These are phyloP conservation scores for Bombus confusus DNA, from an alignment of 1,140 invertebrate species.

Conservation along the genomic window DNA sequence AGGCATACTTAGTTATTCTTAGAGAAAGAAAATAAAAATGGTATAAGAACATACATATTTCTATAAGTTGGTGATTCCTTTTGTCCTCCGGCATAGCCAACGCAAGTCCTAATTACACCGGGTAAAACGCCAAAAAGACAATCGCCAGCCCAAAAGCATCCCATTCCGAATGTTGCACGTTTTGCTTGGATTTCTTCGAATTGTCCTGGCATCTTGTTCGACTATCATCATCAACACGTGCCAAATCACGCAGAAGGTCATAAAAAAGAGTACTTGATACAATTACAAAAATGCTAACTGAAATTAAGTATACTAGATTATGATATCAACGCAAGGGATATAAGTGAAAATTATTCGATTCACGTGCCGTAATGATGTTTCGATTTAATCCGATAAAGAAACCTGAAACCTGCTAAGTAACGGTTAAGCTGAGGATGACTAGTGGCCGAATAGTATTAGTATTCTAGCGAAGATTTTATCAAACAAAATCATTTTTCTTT, in stretches of 20 bases:
- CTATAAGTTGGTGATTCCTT: conserved; percentile 92
- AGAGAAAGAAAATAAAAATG: neutral
- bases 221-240: conserved; percentile 14
- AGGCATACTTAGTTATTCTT: neutral
- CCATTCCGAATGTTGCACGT: conserved; percentile 95
- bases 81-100: conserved; percentile 96
- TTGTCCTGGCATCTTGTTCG: conserved; percentile 77
- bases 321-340: neutral
- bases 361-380: neutral
- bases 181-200: conserved; percentile 79
- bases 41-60: conserved; percentile 87
- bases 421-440: neutral
- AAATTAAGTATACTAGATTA: neutral
- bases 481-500: neutral
- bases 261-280: neutral
- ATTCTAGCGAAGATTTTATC: neutral
- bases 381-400: conserved; percentile 29
- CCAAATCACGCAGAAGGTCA: conserved; percentile 3
- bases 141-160: conserved; percentile 98
- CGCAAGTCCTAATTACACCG: conserved; percentile 94
- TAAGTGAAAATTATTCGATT: neutral
- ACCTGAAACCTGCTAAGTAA: conserved; percentile 43
- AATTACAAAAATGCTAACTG: neutral
- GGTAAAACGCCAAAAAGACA: conserved; percentile 92
- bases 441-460: neutral